Evolutionary conservation across 1,140 invertebrate species (phyloP), one percentile per base, ranked within the genome.

Genomic region (Hyphantria cunea): DNA sequence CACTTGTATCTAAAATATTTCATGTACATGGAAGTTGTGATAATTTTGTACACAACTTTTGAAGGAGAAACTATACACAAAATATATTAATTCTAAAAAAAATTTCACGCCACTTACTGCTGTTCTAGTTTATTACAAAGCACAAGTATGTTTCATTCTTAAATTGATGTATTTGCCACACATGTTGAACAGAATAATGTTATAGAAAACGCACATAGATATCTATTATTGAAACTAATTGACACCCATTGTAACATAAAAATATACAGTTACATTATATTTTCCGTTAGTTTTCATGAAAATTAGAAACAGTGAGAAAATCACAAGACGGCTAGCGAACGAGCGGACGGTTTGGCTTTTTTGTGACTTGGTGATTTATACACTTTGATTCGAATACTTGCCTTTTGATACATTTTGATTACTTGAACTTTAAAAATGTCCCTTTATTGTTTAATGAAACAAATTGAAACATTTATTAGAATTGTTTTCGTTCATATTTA

Each of bases 271-370:
- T 86, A 83, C 68, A 70, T 72, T 65, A 49, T 82, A 88, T 88
- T 86, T 88, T 88, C 79, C 83, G 83, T 86, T 87, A 87, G 66
- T 84, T 86, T 85, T 87, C 80, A 82, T 80, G 76, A 88, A 88
- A 88, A 85, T 84, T 80, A 70, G 70, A 80, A 80, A 84, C 77
- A 74, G 72, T 66, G 66, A 82, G 73, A 75, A 80, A 87, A 82
- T 80, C 68, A 79, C 76, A 78, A 83, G 67, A 80, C 77, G 72
- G 72, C 72, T 65, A 73, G 61, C 72, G 68, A 82, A 70, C 76
- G 68, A 62, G 67, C 66, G 55, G 55, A 58, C 48, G 33, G 14
- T 32, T 58, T 58, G 32, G 33, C 42, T 55, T 55, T 55, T 55
- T 55, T 55, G 42, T 25, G 17, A 44, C 13, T 10, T 44, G 44